Evolutionary conservation across 2,888 invertebrate genomes (phyloP).

Genomic region (Eristalinus aeneus): DNA sequence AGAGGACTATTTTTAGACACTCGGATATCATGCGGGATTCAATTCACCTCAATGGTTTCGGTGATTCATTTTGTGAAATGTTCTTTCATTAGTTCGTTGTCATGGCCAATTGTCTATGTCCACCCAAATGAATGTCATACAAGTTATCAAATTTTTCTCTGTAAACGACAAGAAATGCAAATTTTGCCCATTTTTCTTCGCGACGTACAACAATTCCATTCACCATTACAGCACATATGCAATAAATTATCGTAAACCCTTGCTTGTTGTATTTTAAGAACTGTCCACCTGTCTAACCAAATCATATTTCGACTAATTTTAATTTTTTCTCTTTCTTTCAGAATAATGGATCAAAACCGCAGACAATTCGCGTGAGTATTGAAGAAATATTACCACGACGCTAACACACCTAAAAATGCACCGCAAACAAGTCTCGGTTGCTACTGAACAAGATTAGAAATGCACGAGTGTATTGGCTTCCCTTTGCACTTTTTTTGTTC

Average conservation of each 20-base stretch:
- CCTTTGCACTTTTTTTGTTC: background rate
- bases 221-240: background rate
- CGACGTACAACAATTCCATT: background rate
- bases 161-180: background rate
- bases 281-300: background rate
- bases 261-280: background rate
- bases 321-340: slow-evolving; percentile 8
- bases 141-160: background rate
- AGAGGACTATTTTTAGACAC: no score
- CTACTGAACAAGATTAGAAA: background rate
- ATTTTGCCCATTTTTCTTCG: no score
- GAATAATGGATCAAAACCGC: slow-evolving; percentile 29
- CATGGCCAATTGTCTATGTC: background rate
- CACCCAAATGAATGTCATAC: background rate
- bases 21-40: no score
- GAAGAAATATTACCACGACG: background rate
- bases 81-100: background rate
- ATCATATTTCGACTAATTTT: background rate
- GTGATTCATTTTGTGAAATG: background rate
- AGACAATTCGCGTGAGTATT: slow-evolving; percentile 61
- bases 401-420: background rate
- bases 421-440: background rate
- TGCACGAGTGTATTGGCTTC: background rate
- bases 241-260: background rate
- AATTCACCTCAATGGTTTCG: background rate